Evolutionary conservation across 2,797 vertebrate genomes (phyloP).

Genomic region (Chaetophractus vellerosus): DNA sequence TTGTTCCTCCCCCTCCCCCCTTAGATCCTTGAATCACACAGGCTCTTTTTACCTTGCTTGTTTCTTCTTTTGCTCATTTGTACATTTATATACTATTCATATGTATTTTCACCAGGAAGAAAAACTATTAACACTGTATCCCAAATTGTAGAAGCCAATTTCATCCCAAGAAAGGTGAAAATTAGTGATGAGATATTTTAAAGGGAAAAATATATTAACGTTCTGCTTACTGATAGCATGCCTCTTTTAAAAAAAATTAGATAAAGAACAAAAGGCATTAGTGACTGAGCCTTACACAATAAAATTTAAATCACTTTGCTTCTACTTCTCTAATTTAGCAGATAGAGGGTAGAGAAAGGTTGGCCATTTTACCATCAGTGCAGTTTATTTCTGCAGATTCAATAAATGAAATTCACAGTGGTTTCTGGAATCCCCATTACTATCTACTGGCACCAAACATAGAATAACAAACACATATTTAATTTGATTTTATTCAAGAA

Average conservation of each 20-base stretch:
- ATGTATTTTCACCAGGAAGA: neutral
- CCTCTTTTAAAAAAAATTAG: neutral
- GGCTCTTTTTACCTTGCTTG: neutral
- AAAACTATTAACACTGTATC: neutral
- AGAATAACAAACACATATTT: constrained; percentile 70
- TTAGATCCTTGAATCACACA: neutral
- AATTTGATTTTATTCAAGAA: constrained; percentile 66
- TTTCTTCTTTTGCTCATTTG: neutral
- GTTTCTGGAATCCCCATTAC: constrained; percentile 79
- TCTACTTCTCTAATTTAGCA: constrained; percentile 69
- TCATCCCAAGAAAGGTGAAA: neutral
- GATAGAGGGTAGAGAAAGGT: neutral
- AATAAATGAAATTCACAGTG: constrained; percentile 76
- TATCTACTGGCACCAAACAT: constrained; percentile 47
- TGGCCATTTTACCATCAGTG: neutral
- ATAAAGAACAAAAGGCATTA: constrained; percentile 21
- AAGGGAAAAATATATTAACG: neutral
- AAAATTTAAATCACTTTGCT: constrained; percentile 17
- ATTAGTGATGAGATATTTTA: constrained; percentile 5
- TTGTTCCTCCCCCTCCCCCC: neutral
- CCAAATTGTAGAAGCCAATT: constrained; percentile 15
- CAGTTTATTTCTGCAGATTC: constrained; percentile 67
- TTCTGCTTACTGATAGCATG: neutral
- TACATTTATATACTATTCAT: neutral
- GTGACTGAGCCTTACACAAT: neutral